Conservation (phyloP, 2,113 vertebrate genomes). For the Coracopsis vasa region DNA sequence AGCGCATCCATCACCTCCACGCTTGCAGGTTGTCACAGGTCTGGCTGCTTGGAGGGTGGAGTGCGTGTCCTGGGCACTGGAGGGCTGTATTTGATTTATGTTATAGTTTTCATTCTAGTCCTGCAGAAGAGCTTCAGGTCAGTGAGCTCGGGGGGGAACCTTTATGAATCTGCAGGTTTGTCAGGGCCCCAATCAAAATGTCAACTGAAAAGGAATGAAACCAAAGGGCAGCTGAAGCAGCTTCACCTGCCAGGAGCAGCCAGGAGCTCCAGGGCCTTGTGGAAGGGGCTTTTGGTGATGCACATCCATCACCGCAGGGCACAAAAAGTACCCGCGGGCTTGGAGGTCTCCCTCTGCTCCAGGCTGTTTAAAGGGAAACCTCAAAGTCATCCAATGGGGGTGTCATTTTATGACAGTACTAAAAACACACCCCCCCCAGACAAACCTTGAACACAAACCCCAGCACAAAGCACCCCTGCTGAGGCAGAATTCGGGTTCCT, state of each 20-base stretch:
- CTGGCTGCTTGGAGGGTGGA: background rate
- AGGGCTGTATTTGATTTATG: background rate
- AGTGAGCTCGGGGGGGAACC: background rate
- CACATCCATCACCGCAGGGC: background rate
- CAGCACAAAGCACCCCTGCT: background rate
- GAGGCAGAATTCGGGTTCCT: background rate
- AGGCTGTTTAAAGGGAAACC: fast-evolving
- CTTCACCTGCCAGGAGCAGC: background rate
- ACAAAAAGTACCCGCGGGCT: background rate
- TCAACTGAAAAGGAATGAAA: background rate
- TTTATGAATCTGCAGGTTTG: background rate
- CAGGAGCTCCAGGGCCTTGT: background rate
- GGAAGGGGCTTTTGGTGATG: background rate
- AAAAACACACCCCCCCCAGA: background rate
- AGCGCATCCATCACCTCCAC: background rate
- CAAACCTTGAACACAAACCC: background rate
- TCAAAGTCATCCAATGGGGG: fast-evolving
- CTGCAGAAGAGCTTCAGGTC: background rate
- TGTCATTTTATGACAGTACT: background rate
- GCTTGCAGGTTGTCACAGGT: background rate
- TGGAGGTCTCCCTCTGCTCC: background rate
- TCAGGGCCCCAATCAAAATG: background rate
- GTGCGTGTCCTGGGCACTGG: background rate
- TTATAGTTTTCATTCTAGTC: background rate
- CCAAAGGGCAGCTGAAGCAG: background rate